These are phyloP conservation scores for Rhinella marina DNA, from an alignment of 2,797 vertebrate genomes.

Conservation along the genomic window DNA sequence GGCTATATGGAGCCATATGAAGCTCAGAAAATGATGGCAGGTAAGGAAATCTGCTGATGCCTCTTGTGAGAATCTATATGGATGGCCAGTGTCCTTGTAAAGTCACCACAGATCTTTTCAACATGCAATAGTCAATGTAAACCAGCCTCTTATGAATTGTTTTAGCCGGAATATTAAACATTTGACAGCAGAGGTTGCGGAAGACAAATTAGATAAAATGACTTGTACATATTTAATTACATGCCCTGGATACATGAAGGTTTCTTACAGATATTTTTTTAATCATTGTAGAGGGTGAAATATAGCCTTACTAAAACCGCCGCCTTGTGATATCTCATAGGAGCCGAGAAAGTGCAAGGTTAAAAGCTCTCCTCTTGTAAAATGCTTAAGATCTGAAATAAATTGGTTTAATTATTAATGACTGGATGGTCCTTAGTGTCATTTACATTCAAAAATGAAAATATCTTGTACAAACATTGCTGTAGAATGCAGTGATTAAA, in stretches of 20 bases:
- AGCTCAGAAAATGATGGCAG: slow-evolving; percentile 82
- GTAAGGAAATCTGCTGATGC: slow-evolving; percentile 63
- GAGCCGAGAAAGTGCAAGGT: slow-evolving; percentile 24
- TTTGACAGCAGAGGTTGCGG: background rate
- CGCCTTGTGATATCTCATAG: background rate
- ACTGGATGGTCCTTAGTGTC: background rate
- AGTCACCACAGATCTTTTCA: background rate
- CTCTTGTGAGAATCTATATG: background rate
- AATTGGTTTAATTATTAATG: slow-evolving; percentile 52
- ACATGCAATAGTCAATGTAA: background rate
- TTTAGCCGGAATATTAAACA: background rate
- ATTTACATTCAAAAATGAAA: slow-evolving; percentile 41
- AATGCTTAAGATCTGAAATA: slow-evolving; percentile 28
- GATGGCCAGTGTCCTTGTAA: background rate
- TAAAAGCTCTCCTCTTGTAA: slow-evolving; percentile 43
- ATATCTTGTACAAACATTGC: slow-evolving; percentile 14
- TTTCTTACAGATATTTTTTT: background rate
- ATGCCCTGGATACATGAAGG: background rate
- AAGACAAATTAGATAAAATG: background rate
- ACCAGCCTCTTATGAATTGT: background rate
- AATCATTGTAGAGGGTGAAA: background rate
- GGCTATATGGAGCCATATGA: slow-evolving; percentile 97
- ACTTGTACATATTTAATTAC: background rate
- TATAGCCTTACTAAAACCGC: background rate
- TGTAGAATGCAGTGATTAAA: background rate